phyloP scores from a whole-genome alignment of 2,888 invertebrate species.

The Scotopteryx bipunctaria region DNA sequence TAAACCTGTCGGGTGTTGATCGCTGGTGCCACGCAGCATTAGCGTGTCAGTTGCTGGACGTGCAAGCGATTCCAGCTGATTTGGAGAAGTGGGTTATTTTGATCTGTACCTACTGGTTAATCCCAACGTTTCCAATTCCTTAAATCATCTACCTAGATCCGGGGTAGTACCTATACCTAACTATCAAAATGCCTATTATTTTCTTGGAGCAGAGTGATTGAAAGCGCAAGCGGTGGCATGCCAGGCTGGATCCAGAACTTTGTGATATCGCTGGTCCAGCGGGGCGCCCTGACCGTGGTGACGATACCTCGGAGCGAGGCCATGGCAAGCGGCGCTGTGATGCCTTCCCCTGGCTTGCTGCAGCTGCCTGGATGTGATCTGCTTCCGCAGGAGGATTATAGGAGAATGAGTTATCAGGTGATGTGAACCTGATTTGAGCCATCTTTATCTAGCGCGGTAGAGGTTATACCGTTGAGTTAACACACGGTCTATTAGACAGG shows the following conservation, averaged over 20 bases:
- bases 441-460: too few relatives aligned
- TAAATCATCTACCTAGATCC: too few relatives aligned
- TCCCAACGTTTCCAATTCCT: too few relatives aligned
- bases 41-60: conserved; percentile 85
- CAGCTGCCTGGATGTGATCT: conserved; percentile 33
- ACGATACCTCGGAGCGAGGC: conserved; percentile 59
- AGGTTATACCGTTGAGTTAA: too few relatives aligned
- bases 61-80: conserved; percentile 85
- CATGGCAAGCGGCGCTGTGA: conserved; percentile 51
- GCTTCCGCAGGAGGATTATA: conserved; percentile 8
- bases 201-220: conserved; percentile 66
- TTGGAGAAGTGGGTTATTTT: conserved; percentile 81
- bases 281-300: conserved; percentile 72
- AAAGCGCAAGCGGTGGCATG: conserved; percentile 84
- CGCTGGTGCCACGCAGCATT: conserved; percentile 84
- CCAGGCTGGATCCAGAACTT: conserved; percentile 88
- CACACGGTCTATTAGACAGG: too few relatives aligned
- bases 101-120: too few relatives aligned
- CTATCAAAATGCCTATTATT: too few relatives aligned
- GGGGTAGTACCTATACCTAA: too few relatives aligned
- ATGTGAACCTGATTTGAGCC: too few relatives aligned
- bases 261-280: conserved; percentile 82
- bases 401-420: conserved; percentile 38
- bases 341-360: conserved; percentile 50
- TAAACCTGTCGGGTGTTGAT: conserved; percentile 77